phyloP scores from a whole-genome alignment of 2,888 invertebrate species.

The Oscheius sp. region DNA sequence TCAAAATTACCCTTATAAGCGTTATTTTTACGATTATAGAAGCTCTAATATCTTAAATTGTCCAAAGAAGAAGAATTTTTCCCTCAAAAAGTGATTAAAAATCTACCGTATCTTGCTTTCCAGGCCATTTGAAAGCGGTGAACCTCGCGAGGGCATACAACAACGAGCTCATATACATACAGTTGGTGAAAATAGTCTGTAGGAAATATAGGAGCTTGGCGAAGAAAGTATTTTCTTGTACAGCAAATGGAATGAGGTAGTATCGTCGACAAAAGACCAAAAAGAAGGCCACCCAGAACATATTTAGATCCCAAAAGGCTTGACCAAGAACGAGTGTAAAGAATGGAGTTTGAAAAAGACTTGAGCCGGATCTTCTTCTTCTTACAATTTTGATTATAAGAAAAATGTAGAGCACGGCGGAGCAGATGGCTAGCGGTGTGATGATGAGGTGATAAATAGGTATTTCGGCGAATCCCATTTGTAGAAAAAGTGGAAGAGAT shows the following conservation, averaged over 20 bases:
- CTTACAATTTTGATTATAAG: not conserved
- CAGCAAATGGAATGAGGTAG: constrained; percentile 1
- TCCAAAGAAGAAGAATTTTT: too few species aligned
- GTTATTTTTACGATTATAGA: too few species aligned
- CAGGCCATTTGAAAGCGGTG: constrained; percentile 9
- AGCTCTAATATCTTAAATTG: too few species aligned
- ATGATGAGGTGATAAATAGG: constrained; percentile 6
- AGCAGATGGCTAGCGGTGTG: not conserved
- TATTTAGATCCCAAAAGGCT: constrained; percentile 12
- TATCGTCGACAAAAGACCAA: constrained; percentile 6
- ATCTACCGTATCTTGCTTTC: not conserved
- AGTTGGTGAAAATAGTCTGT: not conserved
- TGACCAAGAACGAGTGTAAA: constrained; percentile 13
- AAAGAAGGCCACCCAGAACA: constrained; percentile 14
- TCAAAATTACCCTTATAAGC: too few species aligned
- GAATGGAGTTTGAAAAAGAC: constrained; percentile 17
- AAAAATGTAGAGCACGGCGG: constrained; percentile 4
- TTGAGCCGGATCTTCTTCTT: not conserved
- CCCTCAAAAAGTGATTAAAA: not conserved
- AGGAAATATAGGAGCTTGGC: constrained; percentile 10
- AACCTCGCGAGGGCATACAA: not conserved
- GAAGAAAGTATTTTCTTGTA: not conserved
- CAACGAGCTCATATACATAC: constrained; percentile 11
- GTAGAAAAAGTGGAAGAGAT: not conserved
- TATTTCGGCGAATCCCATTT: constrained; percentile 8